phyloP scores from a whole-genome alignment of 2,888 invertebrate genomes.

The Pedicia rivosa region DNA sequence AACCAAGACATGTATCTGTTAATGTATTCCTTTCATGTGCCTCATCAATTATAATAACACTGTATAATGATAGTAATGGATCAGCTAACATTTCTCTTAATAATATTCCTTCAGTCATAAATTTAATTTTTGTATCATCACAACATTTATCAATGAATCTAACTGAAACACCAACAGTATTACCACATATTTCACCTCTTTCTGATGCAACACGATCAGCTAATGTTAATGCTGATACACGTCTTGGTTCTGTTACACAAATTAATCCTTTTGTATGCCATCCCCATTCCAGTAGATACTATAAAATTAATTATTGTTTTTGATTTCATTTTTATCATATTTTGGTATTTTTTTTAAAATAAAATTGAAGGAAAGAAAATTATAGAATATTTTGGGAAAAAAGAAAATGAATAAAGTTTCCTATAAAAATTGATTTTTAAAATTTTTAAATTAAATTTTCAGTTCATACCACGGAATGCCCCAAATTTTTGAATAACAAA shows the following conservation, averaged over 20 bases:
- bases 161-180: conserved; percentile 72
- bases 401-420: no score
- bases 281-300: conserved; percentile 81
- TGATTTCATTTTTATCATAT: no score
- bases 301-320: conserved; percentile 16
- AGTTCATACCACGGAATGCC: no score
- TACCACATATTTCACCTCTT: conserved; percentile 57
- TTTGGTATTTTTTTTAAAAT: no score
- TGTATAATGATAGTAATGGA: conserved; percentile 78
- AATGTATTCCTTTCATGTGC: conserved; percentile 88
- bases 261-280: conserved; percentile 67
- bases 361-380: no score
- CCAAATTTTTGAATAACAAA: no score
- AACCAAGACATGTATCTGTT: conserved; percentile 86
- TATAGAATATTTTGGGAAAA: no score
- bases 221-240: conserved; percentile 77
- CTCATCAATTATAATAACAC: conserved; percentile 81
- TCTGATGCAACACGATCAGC: conserved; percentile 84
- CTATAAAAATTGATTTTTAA: no score
- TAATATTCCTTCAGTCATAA: conserved; percentile 91
- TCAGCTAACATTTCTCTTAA: conserved; percentile 90
- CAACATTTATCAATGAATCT: conserved; percentile 53
- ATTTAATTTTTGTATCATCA: conserved; percentile 60
- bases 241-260: conserved; percentile 82
- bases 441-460: no score